A percentile compares a stretch with the other conserved stretches of the same genome.
phyloP scores from a whole-genome alignment of 2,113 vertebrate species.

The Paratilapia polleni region DNA sequence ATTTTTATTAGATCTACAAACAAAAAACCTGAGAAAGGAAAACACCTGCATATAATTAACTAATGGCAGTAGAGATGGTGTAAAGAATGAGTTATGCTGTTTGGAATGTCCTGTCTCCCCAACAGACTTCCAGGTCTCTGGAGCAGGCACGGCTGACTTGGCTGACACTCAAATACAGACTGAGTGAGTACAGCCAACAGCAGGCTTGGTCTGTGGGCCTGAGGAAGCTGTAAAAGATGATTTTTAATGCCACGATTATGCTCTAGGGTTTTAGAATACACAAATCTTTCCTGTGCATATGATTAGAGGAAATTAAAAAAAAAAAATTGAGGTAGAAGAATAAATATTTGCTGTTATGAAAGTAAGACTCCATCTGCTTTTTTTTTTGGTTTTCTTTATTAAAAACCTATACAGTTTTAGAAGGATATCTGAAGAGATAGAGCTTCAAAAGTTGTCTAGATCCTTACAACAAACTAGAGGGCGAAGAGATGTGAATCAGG shows the following conservation, averaged over 20 bases:
- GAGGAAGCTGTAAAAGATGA: conserved; percentile 36
- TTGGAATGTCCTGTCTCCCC: conserved; percentile 77
- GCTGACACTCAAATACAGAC: conserved; percentile 68
- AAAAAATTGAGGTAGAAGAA: background rate
- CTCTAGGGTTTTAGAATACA: background rate
- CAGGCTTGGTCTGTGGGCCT: conserved; percentile 43
- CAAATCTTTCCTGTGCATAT: background rate
- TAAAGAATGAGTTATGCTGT: conserved; percentile 74
- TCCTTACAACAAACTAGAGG: conserved; percentile 44
- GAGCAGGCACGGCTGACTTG: conserved; percentile 69
- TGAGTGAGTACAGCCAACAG: conserved; percentile 39
- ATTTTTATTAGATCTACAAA: conserved; percentile 84
- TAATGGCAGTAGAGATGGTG: conserved; percentile 71
- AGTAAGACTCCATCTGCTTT: background rate
- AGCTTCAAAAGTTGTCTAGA: conserved; percentile 40
- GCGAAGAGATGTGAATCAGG: conserved; percentile 65
- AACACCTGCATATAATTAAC: conserved; percentile 83
- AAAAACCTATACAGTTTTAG: conserved; percentile 7
- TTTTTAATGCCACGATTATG: conserved; percentile 44
- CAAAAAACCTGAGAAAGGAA: conserved; percentile 61
- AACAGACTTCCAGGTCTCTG: conserved; percentile 71
- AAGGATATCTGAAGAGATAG: conserved; percentile 20
- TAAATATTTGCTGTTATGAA: background rate
- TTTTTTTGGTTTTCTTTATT: background rate
- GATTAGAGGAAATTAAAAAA: background rate